phyloP scores from a whole-genome alignment of 2,888 invertebrate species.

The Chelonus formosanus region DNA sequence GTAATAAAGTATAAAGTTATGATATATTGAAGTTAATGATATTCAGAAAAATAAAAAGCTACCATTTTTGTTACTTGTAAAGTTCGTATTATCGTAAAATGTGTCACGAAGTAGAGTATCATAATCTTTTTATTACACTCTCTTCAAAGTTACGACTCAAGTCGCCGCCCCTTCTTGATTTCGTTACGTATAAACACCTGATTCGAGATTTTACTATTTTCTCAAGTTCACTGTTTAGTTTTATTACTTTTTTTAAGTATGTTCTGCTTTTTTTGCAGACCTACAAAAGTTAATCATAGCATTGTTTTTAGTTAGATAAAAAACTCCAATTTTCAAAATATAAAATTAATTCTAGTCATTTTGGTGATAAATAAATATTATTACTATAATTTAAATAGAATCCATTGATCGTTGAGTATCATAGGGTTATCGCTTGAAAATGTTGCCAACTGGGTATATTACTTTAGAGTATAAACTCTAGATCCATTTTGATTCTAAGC shows the following conservation, averaged over 20 bases:
- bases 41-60: too few species aligned
- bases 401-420: too few species aligned
- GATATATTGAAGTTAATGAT: too few species aligned
- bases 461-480: conserved; percentile 2
- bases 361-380: too few species aligned
- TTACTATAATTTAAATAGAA: too few species aligned
- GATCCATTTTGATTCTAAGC: conserved; percentile 4
- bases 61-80: background rate
- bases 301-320: too few species aligned
- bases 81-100: conserved; percentile 1
- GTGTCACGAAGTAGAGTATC: conserved; percentile 6
- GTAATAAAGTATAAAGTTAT: too few species aligned
- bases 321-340: too few species aligned
- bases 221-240: background rate
- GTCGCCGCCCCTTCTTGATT: conserved; percentile 24
- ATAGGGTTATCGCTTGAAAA: too few species aligned
- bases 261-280: background rate
- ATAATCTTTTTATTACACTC: conserved; percentile 1
- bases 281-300: too few species aligned
- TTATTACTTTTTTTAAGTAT: background rate
- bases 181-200: conserved; percentile 1
- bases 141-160: conserved; percentile 8
- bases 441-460: background rate
- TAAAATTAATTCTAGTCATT: too few species aligned
- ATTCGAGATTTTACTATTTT: conserved; percentile 3